Base-by-base conservation (phyloP, 2,888 invertebrate genomes). In the Athrips mouffetella region DNA sequence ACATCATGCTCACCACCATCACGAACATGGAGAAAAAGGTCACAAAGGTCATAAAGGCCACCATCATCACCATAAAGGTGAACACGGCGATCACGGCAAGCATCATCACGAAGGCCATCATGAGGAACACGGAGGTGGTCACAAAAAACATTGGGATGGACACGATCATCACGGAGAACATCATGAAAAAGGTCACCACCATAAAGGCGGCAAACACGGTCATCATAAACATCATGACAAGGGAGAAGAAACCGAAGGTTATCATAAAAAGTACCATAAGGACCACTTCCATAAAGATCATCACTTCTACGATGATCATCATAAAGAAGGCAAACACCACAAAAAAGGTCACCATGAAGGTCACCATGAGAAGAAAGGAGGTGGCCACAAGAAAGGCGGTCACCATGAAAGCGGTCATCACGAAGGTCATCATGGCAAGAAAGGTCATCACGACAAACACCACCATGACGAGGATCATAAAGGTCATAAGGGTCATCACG, bases 401-500 rank as follows among this genome's bases (percentile, higher is more conserved):
- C 87, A 87, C 54, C 79, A 82, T 49, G 72, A 87, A 4, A 71
- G 74, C 37, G 87, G 87, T 1, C 87, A 88, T 52, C 81, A 88
- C 46, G 79, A 86, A n/a, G 78, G 80, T 60, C 85, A 87, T 63
- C 85, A 87, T 50, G 84, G 83, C 48, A 77, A 87, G 52, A 72
- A 82, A n/a, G 80, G 78, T 20, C 85, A 87, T 64, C 87, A 87
- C 48, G 85, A 87, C 54, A 87, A 87, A 59, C 82, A 84, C 63
- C 86, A 87, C 61, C 56, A 81, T 35, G 86, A 87, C 52, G 85
- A 81, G 49, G 74, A 84, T 49, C 86, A 87, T 51, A 70, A 87
- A 13, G 87, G 86, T n/a, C 87, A 87, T 62, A 86, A 87, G 60
- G 87, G 87, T 30, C 87, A 87, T 53, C 86, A 87, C 51, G 87